Base-by-base conservation (phyloP, 2,888 invertebrate genomes). In the Hartigia nigra region DNA sequence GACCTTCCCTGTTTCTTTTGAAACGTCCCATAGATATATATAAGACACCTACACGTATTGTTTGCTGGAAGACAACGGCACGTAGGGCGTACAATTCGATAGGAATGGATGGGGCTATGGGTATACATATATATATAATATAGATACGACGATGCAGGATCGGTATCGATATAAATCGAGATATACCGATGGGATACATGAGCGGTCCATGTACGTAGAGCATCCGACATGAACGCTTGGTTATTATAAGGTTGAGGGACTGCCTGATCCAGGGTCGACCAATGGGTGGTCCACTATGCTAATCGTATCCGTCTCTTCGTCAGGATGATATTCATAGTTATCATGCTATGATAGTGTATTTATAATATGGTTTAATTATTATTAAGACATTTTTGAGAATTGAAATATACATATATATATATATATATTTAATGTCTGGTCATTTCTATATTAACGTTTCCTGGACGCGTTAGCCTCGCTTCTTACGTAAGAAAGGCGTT, bases 151-250 rank as follows among this genome's bases (percentile, higher is more conserved):
- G 89, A 90, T 91, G 91, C 89, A 88, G 88, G 90, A 89, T 88
- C 90, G 88, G 89, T 90, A 91, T 90, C 90, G 89, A 88, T 89
- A 91, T 91, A 91, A 91, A 91, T 91, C 91, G 90, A 89, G 88
- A 90, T 89, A 87, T 88, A 88, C 87, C 87, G 90, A 91, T 91
- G 90, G 91, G 87, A 88, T 87, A 91, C 91, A 91, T 86, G 91
- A 84, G 85, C 89, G 88, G 88, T 87, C 86, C 91, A 88, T 91
- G 91, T 91, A 89, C 87, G 84, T 87, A 84, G 86, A 84, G 87
- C 86, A 88, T 88, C 86, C 87, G 84, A 91, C 90, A 90, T 87
- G 90, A 89, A 85, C 88, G 87, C 85, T 84, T 85, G 89, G 89
- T 90, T 91, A 91, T 91, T 90, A 90, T 86, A 87, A 86, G 86